Evolutionary conservation across 2,888 invertebrate species (phyloP).

Genomic region (Napeogenes sylphis): DNA sequence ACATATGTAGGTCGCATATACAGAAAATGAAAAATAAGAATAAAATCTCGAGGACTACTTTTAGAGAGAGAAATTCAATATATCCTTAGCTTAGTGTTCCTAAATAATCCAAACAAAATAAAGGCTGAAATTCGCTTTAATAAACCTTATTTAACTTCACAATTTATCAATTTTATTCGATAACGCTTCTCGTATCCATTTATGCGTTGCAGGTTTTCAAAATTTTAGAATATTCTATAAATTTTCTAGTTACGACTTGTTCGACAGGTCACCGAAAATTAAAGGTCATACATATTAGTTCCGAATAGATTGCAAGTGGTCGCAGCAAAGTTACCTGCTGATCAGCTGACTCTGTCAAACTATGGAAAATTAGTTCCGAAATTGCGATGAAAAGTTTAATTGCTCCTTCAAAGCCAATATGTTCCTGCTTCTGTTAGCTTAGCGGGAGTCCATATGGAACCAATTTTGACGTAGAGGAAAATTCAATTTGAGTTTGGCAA

Average conservation of each 20-base stretch:
- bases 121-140: not conserved
- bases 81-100: not conserved
- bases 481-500: slow-evolving; percentile 32
- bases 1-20: too few relatives aligned
- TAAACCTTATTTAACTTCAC: not conserved
- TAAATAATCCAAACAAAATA: not conserved
- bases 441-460: slow-evolving; percentile 47
- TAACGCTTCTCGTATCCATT: slow-evolving; percentile 7
- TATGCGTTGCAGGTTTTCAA: slow-evolving; percentile 12
- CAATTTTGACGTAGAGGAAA: slow-evolving; percentile 37
- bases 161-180: slow-evolving; percentile 9
- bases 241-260: slow-evolving; percentile 12
- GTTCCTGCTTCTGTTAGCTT: slow-evolving; percentile 55
- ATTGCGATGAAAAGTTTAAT: slow-evolving; percentile 75
- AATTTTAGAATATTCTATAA: slow-evolving; percentile 14
- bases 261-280: slow-evolving; percentile 38
- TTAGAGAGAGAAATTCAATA: too few relatives aligned
- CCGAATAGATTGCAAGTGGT: slow-evolving; percentile 47
- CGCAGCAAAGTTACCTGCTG: slow-evolving; percentile 57
- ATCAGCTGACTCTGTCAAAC: slow-evolving; percentile 70
- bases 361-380: slow-evolving; percentile 71
- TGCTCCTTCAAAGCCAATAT: slow-evolving; percentile 70
- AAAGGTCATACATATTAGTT: slow-evolving; percentile 55
- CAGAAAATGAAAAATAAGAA: too few relatives aligned
- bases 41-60: too few relatives aligned